These are phyloP conservation scores for Dysmachus trigonus DNA, from an alignment of 2,888 invertebrate genomes.

Conservation along the genomic window DNA sequence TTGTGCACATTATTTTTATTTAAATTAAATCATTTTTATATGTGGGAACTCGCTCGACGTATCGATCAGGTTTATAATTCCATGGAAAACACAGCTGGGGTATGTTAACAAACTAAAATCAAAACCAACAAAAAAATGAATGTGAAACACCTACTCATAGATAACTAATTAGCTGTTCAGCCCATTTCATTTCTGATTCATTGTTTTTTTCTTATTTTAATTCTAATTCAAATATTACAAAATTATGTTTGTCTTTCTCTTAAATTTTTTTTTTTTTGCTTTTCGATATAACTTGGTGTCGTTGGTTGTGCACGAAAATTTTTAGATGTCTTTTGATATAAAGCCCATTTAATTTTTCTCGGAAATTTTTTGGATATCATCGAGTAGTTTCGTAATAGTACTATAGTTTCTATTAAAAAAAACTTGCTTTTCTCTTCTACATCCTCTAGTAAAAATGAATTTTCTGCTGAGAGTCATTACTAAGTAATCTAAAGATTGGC, in stretches of 20 bases:
- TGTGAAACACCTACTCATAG: background rate
- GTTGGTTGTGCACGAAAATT: background rate
- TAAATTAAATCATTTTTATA: slow-evolving; percentile 4
- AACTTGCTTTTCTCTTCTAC: background rate
- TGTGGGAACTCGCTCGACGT: slow-evolving; percentile 22
- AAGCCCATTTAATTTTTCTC: background rate
- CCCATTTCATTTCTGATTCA: background rate
- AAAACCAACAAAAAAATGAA: background rate
- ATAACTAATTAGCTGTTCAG: background rate
- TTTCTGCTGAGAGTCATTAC: too few species aligned
- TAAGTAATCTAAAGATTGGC: too few species aligned
- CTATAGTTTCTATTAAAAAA: background rate
- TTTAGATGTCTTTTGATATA: background rate
- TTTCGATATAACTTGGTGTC: background rate
- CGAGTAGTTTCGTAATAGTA: background rate
- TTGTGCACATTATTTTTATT: background rate
- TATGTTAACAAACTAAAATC: slow-evolving; percentile 67
- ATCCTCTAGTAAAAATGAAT: background rate
- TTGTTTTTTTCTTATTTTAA: background rate
- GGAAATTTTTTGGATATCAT: background rate
- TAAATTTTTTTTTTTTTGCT: background rate
- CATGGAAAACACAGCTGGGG: slow-evolving; percentile 70
- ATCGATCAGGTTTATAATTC: slow-evolving; percentile 71
- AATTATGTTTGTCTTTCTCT: background rate
- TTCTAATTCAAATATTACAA: slow-evolving; percentile 52